phyloP scores from a whole-genome alignment of 2,797 vertebrate species.

The Anguilla obscura region DNA sequence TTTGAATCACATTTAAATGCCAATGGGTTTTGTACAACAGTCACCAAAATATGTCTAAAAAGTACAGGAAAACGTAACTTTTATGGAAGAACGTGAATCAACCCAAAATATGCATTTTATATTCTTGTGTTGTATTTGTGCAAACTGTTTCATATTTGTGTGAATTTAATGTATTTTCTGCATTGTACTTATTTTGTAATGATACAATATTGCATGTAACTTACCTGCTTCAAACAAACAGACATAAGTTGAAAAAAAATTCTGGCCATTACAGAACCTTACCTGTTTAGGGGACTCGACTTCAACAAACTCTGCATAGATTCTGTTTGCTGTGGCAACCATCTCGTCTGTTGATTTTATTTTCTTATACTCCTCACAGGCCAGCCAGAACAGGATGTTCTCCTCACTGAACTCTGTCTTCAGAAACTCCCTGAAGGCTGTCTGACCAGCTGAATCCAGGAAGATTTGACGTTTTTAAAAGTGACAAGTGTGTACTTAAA shows the following conservation, averaged over 20 bases:
- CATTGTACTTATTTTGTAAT: not conserved
- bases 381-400: conserved; percentile 93
- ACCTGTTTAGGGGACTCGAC: conserved; percentile 91
- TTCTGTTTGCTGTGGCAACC: conserved; percentile 82
- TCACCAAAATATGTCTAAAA: not conserved
- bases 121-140: not conserved
- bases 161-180: too few relatives aligned
- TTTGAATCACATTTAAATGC: not conserved
- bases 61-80: not conserved
- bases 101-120: not conserved
- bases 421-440: conserved; percentile 86
- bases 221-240: not conserved
- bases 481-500: not conserved
- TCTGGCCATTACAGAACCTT: conserved; percentile 28
- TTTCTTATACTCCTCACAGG: conserved; percentile 92
- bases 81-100: not conserved
- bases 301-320: conserved; percentile 91
- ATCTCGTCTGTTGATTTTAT: conserved; percentile 80
- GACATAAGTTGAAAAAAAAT: not conserved
- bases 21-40: not conserved
- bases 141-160: not conserved
- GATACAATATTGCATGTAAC: not conserved
- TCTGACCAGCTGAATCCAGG: conserved; percentile 77
- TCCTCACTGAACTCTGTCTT: conserved; percentile 94
- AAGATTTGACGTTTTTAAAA: not conserved